A percentile compares a stretch with the other conserved stretches of the same genome.
These are phyloP conservation scores for Leptonema lineaticorne DNA, from an alignment of 1,140 invertebrate species.

Conservation along the genomic window DNA sequence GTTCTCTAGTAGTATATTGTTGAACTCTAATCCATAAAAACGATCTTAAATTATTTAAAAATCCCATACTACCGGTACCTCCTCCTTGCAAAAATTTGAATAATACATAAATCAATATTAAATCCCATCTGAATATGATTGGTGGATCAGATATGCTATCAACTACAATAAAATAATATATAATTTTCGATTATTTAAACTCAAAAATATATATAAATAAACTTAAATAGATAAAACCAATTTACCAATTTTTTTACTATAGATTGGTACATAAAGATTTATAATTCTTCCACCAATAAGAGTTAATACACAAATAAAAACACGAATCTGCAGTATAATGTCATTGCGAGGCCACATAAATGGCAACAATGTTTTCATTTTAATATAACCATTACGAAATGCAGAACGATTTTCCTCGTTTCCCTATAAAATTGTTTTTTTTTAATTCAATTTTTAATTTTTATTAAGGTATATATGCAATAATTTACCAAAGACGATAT, in stretches of 20 bases:
- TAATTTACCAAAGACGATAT: slow-evolving; percentile 26
- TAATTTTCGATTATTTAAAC: slow-evolving; percentile 8
- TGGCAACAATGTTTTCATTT: slow-evolving; percentile 77
- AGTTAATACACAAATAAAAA: slow-evolving; percentile 79
- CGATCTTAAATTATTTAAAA: slow-evolving; percentile 87
- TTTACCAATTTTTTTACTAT: slow-evolving; percentile 83
- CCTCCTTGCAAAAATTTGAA: slow-evolving; percentile 94
- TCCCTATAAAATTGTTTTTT: neutral
- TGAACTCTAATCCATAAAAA: slow-evolving; percentile 95
- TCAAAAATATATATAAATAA: neutral
- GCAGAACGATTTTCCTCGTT: slow-evolving; percentile 68
- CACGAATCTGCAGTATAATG: slow-evolving; percentile 73
- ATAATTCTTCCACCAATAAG: slow-evolving; percentile 80
- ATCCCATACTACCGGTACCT: slow-evolving; percentile 85
- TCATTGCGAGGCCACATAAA: slow-evolving; percentile 94
- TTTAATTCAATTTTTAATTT: neutral
- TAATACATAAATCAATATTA: slow-evolving; percentile 80
- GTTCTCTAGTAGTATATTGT: slow-evolving; percentile 91
- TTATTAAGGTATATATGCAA: neutral
- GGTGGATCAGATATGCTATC: slow-evolving; percentile 67
- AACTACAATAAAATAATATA: slow-evolving; percentile 58
- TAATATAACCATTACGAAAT: slow-evolving; percentile 76
- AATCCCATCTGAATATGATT: slow-evolving; percentile 79
- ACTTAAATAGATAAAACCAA: neutral
- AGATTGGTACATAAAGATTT: slow-evolving; percentile 92